These are phyloP conservation scores for Euleptes europaea DNA, from an alignment of 2,113 vertebrate species.

Conservation along the genomic window DNA sequence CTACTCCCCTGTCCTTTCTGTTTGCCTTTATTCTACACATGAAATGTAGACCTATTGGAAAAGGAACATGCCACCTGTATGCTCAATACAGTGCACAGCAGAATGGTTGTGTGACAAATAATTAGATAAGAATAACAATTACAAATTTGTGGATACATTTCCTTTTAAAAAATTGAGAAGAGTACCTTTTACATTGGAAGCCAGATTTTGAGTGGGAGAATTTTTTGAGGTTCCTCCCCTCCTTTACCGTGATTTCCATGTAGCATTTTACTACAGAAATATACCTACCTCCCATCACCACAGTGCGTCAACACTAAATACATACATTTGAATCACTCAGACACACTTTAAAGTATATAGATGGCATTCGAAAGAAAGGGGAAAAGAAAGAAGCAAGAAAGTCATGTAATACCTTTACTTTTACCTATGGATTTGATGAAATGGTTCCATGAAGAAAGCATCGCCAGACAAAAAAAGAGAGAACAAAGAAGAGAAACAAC, in stretches of 20 bases:
- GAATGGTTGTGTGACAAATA: not conserved
- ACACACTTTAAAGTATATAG: slow-evolving; percentile 65
- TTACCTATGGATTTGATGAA: slow-evolving; percentile 98
- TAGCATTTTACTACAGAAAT: slow-evolving; percentile 61
- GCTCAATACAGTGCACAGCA: not conserved
- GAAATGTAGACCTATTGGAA: not conserved
- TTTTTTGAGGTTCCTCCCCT: not conserved
- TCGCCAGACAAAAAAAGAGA: slow-evolving; percentile 88
- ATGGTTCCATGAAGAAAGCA: slow-evolving; percentile 98
- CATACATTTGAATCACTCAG: slow-evolving; percentile 69
- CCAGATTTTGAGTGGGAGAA: not conserved
- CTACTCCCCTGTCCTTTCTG: not conserved
- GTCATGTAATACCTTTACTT: slow-evolving; percentile 94
- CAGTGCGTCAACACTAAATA: slow-evolving; percentile 67
- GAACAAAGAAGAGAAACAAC: slow-evolving; percentile 87
- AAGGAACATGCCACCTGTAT: not conserved
- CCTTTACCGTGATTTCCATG: slow-evolving; percentile 71
- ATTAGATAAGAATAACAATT: not conserved
- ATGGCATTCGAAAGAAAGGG: slow-evolving; percentile 58
- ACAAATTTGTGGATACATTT: not conserved
- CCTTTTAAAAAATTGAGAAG: slow-evolving; percentile 27
- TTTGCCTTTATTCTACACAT: not conserved
- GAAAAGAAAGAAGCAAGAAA: slow-evolving; percentile 68
- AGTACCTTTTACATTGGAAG: slow-evolving; percentile 3
- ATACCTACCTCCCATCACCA: slow-evolving; percentile 81